These are phyloP conservation scores for Caenorhabditis brenneri DNA, from an alignment of 1,140 invertebrate genomes.

Conservation along the genomic window DNA sequence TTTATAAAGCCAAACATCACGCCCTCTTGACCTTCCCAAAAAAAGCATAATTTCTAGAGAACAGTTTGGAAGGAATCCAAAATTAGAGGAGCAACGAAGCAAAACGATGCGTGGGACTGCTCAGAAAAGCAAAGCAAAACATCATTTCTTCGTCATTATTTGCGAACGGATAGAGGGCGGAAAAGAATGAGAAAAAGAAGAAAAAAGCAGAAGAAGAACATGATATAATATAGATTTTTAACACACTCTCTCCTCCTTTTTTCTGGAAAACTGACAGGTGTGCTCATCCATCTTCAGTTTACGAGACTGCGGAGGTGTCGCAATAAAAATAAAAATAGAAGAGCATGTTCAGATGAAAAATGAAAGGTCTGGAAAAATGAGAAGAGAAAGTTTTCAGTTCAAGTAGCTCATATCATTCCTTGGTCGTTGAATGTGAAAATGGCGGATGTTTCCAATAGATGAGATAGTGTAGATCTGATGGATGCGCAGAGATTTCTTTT, in stretches of 20 bases:
- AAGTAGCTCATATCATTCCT: not conserved
- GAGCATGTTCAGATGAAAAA: not conserved
- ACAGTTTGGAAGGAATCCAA: no score
- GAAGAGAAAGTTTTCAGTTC: not conserved
- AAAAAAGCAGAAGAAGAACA: not conserved
- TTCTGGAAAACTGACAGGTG: not conserved
- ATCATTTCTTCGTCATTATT: conserved; percentile 14
- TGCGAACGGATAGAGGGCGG: conserved; percentile 33
- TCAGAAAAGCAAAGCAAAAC: conserved; percentile 8
- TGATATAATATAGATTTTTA: conserved; percentile 20
- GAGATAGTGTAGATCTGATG: not conserved
- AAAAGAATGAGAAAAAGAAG: not conserved
- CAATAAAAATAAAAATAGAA: not conserved
- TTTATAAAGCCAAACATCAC: no score
- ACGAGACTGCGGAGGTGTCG: not conserved
- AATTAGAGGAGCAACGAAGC: not conserved
- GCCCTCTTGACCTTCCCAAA: no score
- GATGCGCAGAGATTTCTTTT: conserved; percentile 13
- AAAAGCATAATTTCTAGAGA: no score
- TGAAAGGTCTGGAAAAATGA: not conserved
- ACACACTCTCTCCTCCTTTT: not conserved
- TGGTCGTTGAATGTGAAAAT: not conserved
- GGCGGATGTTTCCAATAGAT: not conserved
- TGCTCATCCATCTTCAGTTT: not conserved
- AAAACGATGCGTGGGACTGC: not conserved